These are phyloP conservation scores for Lepidocyrtoides sp. DNA, from an alignment of 2,888 invertebrate genomes.

Conservation along the genomic window DNA sequence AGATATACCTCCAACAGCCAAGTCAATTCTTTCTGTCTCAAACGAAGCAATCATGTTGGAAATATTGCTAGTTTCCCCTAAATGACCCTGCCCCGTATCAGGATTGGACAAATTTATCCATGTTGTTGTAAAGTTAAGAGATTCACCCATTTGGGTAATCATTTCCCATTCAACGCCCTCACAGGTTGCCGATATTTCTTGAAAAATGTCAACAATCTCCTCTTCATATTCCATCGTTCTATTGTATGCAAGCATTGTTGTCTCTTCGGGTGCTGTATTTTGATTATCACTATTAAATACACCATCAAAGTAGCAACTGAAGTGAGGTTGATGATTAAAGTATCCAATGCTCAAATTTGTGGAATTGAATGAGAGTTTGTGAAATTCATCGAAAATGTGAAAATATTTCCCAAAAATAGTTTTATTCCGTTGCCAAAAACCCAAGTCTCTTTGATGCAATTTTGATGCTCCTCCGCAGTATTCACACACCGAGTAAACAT, in stretches of 20 bases:
- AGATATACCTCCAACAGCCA: conserved; percentile 81
- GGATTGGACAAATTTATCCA: conserved; percentile 76
- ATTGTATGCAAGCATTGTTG: not conserved
- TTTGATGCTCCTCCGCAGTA: conserved; percentile 75
- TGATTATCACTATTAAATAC: not conserved
- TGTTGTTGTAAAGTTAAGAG: conserved; percentile 77
- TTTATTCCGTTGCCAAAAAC: conserved; percentile 82
- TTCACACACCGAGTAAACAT: conserved; percentile 77
- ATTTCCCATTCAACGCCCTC: conserved; percentile 83
- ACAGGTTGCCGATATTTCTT: conserved; percentile 56
- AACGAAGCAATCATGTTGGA: conserved; percentile 79
- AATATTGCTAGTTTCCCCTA: conserved; percentile 75
- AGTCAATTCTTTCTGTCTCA: conserved; percentile 75
- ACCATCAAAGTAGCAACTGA: conserved; percentile 60
- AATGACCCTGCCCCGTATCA: conserved; percentile 15
- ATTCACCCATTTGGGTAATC: conserved; percentile 76
- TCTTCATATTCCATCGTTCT: too few relatives aligned
- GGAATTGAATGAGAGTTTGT: conserved; percentile 71
- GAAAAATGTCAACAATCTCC: too few relatives aligned
- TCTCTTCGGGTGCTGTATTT: not conserved
- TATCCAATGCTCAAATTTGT: conserved; percentile 80
- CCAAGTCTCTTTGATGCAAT: conserved; percentile 74
- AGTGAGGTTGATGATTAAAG: conserved; percentile 82
- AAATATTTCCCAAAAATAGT: conserved; percentile 81
- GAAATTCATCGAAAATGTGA: conserved; percentile 70